Evolutionary conservation across 2,113 vertebrate species (phyloP).

Genomic region (Tetrax tetrax): DNA sequence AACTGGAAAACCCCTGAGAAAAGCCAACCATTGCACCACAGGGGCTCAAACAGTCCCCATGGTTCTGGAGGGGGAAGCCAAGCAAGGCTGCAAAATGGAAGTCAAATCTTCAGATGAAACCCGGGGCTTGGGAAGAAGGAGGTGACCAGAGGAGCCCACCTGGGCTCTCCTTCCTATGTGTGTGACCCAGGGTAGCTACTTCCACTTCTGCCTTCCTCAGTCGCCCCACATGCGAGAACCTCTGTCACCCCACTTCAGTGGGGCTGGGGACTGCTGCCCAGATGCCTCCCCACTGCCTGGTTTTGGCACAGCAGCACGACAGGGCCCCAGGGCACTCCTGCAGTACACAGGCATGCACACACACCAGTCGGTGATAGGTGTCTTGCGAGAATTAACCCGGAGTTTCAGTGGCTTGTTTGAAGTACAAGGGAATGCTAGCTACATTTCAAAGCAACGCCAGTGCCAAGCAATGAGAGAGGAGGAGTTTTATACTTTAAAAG

Average conservation of each 20-base stretch:
- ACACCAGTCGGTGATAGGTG: accelerated
- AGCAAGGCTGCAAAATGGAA: not conserved
- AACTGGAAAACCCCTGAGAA: not conserved
- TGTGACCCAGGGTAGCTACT: not conserved
- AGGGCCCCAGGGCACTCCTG: not conserved
- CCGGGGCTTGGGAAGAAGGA: not conserved
- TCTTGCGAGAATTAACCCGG: accelerated
- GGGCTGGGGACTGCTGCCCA: accelerated
- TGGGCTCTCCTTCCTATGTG: not conserved
- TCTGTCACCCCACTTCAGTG: accelerated
- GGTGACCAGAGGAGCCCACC: not conserved
- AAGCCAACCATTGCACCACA: not conserved
- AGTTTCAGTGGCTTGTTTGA: not conserved
- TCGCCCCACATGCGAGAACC: accelerated
- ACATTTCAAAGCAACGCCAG: not conserved
- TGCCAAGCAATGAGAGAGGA: not conserved
- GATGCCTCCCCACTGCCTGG: accelerated
- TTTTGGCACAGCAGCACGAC: accelerated
- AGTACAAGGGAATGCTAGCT: not conserved
- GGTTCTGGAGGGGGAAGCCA: not conserved
- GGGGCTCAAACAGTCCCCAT: not conserved
- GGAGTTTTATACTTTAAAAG: not conserved
- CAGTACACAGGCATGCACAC: accelerated
- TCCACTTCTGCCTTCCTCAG: not conserved
- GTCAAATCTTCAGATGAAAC: not conserved